These are phyloP conservation scores for Drosophila arawakana DNA, from an alignment of 1,140 invertebrate species.

Conservation along the genomic window DNA sequence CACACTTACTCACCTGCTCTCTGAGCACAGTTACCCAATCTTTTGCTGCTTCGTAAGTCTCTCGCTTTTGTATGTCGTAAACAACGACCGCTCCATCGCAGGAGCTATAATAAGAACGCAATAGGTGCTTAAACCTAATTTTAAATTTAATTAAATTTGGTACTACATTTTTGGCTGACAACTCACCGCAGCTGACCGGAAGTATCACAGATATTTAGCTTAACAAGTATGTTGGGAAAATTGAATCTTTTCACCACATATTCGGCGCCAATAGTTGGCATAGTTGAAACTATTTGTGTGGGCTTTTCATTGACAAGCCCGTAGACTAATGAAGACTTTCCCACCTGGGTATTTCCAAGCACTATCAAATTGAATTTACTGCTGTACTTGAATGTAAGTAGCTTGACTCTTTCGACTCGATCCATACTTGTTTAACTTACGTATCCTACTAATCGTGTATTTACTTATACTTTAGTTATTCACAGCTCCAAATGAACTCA, in stretches of 20 bases:
- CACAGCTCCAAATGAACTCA: not conserved
- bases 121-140: conserved; percentile 42
- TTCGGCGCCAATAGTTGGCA: conserved; percentile 34
- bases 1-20: conserved; percentile 5
- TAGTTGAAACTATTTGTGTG: not conserved
- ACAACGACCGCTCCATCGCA: conserved; percentile 46
- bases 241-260: conserved; percentile 19
- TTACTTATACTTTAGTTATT: not conserved
- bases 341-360: conserved; percentile 35
- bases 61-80: conserved; percentile 48
- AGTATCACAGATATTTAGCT: conserved; percentile 47
- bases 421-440: not conserved
- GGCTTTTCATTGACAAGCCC: not conserved
- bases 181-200: conserved; percentile 46
- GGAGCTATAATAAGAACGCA: conserved; percentile 17
- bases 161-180: not conserved
- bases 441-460: not conserved
- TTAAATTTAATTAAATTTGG: not conserved
- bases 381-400: not conserved
- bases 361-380: conserved; percentile 11
- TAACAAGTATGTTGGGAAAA: not conserved
- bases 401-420: not conserved
- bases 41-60: conserved; percentile 31
- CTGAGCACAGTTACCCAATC: conserved; percentile 36
- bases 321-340: conserved; percentile 44